These are phyloP conservation scores for Nesidiocoris tenuis DNA, from an alignment of 2,888 invertebrate genomes.

Conservation along the genomic window DNA sequence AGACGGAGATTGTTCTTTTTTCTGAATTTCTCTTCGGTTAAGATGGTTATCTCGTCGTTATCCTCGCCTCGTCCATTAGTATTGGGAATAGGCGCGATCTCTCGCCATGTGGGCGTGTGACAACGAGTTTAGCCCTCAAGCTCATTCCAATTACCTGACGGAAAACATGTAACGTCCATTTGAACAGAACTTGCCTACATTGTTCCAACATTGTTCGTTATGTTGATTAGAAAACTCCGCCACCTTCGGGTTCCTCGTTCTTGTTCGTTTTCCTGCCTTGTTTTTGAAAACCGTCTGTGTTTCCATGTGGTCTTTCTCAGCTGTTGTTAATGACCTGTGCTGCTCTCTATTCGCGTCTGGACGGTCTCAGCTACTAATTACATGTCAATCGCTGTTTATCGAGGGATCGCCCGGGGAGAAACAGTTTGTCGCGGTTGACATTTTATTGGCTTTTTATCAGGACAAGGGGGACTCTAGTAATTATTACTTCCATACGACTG, in stretches of 20 bases:
- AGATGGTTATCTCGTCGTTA: slow-evolving; percentile 12
- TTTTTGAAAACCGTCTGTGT: slow-evolving; percentile 4
- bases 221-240: slow-evolving; percentile 23
- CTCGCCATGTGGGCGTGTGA: slow-evolving; percentile 9
- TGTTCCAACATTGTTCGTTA: slow-evolving; percentile 18
- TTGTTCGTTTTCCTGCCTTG: neutral
- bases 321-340: too few relatives aligned
- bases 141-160: slow-evolving; percentile 36
- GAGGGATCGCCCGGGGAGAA: too few relatives aligned
- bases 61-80: slow-evolving; percentile 12
- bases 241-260: neutral
- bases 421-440: too few relatives aligned
- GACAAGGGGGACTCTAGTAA: too few relatives aligned
- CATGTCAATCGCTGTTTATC: too few relatives aligned
- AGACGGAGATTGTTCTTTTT: neutral
- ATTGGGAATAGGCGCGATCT: slow-evolving; percentile 13
- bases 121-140: slow-evolving; percentile 19
- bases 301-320: too few relatives aligned
- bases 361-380: too few relatives aligned
- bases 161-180: slow-evolving; percentile 36
- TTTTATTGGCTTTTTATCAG: too few relatives aligned
- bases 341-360: too few relatives aligned
- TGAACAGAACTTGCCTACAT: slow-evolving; percentile 23
- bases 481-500: too few relatives aligned
- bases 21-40: neutral